Evolutionary conservation across 1,140 invertebrate species (phyloP).

Genomic region (Holotrichia oblita): DNA sequence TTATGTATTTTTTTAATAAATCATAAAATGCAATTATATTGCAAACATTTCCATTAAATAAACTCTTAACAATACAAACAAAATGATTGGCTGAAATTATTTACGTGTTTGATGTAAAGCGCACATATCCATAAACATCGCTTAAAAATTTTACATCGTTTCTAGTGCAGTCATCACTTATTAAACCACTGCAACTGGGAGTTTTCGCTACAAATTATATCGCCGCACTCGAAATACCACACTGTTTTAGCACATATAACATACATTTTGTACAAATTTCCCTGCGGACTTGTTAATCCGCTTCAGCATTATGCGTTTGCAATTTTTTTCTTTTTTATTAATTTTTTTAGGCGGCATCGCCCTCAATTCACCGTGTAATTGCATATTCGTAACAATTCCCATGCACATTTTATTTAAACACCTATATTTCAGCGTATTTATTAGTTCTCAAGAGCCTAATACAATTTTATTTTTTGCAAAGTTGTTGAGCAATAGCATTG

Average conservation of each 20-base stretch:
- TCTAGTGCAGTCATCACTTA: background rate
- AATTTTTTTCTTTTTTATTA: background rate
- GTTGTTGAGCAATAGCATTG: background rate
- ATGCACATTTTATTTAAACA: constrained; percentile 9
- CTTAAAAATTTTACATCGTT: background rate
- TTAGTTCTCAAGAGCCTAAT: background rate
- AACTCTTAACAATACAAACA: too few species aligned
- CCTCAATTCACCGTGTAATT: background rate
- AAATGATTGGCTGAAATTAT: too few species aligned
- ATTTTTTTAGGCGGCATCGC: background rate
- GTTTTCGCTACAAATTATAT: background rate
- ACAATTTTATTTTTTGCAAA: background rate
- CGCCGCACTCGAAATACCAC: background rate
- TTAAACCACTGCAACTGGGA: background rate
- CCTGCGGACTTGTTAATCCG: background rate
- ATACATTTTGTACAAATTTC: background rate
- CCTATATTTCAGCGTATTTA: background rate
- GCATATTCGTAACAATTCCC: background rate
- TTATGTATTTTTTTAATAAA: too few species aligned
- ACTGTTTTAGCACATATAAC: background rate
- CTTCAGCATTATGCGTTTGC: background rate
- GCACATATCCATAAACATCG: background rate
- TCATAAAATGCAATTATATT: too few species aligned
- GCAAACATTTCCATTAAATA: too few species aligned
- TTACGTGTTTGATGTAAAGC: too few species aligned